Conservation (phyloP, 1,140 invertebrate genomes). For the Eurosta solidaginis region DNA sequence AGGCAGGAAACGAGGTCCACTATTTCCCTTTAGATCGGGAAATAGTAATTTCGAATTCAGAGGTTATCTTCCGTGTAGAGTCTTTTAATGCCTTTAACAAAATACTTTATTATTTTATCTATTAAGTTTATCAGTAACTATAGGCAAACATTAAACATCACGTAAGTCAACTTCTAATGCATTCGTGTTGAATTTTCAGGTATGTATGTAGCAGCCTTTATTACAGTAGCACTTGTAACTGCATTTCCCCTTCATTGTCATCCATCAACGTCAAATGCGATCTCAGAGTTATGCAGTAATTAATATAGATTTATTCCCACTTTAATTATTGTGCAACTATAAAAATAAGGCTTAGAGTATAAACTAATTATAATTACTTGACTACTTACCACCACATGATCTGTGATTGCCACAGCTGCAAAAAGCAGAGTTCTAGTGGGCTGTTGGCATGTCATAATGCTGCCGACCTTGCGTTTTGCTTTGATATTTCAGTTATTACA, state of each 20-base stretch:
- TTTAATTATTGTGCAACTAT: not conserved
- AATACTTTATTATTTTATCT: no score
- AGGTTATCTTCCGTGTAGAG: no score
- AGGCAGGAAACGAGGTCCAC: no score
- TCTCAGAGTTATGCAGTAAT: not conserved
- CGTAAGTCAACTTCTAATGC: no score
- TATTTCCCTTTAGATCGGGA: no score
- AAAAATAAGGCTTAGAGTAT: not conserved
- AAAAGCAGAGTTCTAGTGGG: not conserved
- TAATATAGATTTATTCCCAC: not conserved
- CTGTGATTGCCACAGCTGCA: not conserved
- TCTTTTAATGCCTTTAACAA: no score
- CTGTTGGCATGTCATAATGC: not conserved
- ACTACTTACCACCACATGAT: not conserved
- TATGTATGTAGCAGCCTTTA: not conserved
- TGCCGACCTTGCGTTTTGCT: not conserved
- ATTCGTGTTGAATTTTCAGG: not conserved
- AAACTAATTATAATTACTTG: not conserved
- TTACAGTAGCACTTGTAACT: not conserved
- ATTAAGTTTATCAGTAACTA: no score
- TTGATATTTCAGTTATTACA: not conserved
- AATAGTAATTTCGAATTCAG: no score
- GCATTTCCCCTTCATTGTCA: not conserved
- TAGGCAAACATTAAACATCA: no score
- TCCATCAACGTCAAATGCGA: not conserved